Base-by-base conservation (phyloP, 2,888 invertebrate genomes). In the Erynnis tages region DNA sequence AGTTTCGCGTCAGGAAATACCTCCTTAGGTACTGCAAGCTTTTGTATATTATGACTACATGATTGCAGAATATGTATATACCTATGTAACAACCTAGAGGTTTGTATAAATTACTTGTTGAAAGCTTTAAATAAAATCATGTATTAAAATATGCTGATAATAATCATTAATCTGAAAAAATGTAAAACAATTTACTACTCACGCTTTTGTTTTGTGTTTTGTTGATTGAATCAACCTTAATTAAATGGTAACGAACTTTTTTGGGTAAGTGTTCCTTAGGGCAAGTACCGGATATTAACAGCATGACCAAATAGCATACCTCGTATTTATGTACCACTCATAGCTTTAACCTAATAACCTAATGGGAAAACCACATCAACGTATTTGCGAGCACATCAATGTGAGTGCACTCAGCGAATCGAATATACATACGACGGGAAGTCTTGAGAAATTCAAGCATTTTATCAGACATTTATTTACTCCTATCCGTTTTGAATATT, bases 391-490 rank as follows among this genome's bases (percentile, higher is more conserved):
- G 54, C 38, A 55, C 52, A 55, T 56, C 57, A 61, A 57, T 53
- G 46, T 56, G 41, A 59, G 58, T 60, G 60, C 62, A 60, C 60
- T 62, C 57, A 60, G 60, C 45, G 53, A 45, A 46, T 40, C 34
- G 23, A 41, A 44, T 29, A 29, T 23, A 25, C 37, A 29, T 23
- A 25, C 37, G 40, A 41, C 29, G 47, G 29, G 27, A 19, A 37
- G 37, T 47, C 37, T 5, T 37, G 25, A 19, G 47, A 19, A 27
- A 29, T 13, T 16, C 19, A 3, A 19, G 13, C 3, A 29, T 11
- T 17, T 29, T 40, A 27, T n/a, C 17, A 21, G 23, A 11, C 14
- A 7, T 14, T 32, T 32, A 32, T 32, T 32, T 32, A 32, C 14
- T 32, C 32, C 10, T 29, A 4, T 6, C 32, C 14, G 8, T 14